A percentile compares a stretch with the other conserved stretches of the same genome.
Evolutionary conservation across 2,888 invertebrate genomes (phyloP).

Genomic region (Acrobasis repandana): DNA sequence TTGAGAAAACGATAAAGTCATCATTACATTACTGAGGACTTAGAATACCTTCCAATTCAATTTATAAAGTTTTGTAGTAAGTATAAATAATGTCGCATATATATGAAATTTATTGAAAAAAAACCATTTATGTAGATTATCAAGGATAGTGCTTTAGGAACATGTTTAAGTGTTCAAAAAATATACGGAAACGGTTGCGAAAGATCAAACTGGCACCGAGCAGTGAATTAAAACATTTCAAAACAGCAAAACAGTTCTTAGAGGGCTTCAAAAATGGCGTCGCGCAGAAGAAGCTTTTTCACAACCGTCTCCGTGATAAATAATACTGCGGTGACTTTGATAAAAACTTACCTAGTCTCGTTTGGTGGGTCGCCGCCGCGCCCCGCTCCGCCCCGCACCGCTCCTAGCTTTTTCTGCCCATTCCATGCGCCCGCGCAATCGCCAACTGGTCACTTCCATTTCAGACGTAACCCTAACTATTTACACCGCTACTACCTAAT

Average conservation of each 20-base stretch:
- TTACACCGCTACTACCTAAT: slow-evolving; percentile 78
- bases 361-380: slow-evolving; percentile 77
- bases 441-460: slow-evolving; percentile 70
- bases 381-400: slow-evolving; percentile 51
- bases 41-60: neutral
- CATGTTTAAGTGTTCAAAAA: too few relatives aligned
- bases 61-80: too few relatives aligned
- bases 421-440: slow-evolving; percentile 74
- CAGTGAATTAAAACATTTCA: slow-evolving; percentile 79
- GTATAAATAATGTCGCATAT: neutral
- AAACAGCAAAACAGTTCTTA: slow-evolving; percentile 67
- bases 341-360: slow-evolving; percentile 82
- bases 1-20: neutral
- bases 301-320: slow-evolving; percentile 82
- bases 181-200: slow-evolving; percentile 69
- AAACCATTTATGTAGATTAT: too few relatives aligned
- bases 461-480: slow-evolving; percentile 73
- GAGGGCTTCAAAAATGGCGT: slow-evolving; percentile 78
- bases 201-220: slow-evolving; percentile 60
- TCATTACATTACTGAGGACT: neutral
- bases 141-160: too few relatives aligned
- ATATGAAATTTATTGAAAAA: too few relatives aligned
- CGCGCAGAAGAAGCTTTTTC: slow-evolving; percentile 78
- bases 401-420: slow-evolving; percentile 72
- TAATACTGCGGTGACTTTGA: slow-evolving; percentile 78